Percentiles rank a stretch among this genome's conserved stretches.
Conservation (phyloP, 1,140 invertebrate species). For the Neodiprion virginianus region DNA sequence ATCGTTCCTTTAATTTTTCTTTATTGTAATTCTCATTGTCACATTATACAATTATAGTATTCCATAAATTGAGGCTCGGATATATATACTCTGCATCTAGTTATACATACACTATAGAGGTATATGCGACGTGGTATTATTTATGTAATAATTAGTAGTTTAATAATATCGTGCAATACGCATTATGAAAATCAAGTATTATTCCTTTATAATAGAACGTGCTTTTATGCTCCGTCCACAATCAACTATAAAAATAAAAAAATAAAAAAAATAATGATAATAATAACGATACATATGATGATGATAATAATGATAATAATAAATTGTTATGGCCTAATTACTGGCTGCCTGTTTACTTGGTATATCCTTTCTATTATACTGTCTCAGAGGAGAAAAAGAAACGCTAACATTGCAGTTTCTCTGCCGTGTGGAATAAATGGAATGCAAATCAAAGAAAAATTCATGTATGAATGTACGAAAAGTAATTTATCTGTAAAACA, state of each 20-base stretch:
- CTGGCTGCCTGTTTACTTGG: no score
- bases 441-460: no score
- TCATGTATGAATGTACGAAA: no score
- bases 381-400: not conserved
- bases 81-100: not conserved
- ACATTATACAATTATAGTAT: not conserved
- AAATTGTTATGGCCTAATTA: not conserved
- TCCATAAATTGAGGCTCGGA: not conserved
- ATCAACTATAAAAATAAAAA: slow-evolving; percentile 24
- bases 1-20: not conserved
- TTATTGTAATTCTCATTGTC: not conserved
- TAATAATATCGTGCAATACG: no score
- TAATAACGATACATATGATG: slow-evolving; percentile 3
- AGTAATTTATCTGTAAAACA: no score
- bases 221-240: slow-evolving; percentile 41
- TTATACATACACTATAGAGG: no score
- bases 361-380: not conserved
- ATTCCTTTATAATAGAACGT: slow-evolving; percentile 19
- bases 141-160: not conserved
- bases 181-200: not conserved
- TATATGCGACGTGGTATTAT: not conserved
- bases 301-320: not conserved
- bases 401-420: not conserved
- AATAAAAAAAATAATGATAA: not conserved
- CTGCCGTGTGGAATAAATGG: not conserved